Evolutionary conservation across 2,113 vertebrate species (phyloP).

Genomic region (Peromyscus leucopus): DNA sequence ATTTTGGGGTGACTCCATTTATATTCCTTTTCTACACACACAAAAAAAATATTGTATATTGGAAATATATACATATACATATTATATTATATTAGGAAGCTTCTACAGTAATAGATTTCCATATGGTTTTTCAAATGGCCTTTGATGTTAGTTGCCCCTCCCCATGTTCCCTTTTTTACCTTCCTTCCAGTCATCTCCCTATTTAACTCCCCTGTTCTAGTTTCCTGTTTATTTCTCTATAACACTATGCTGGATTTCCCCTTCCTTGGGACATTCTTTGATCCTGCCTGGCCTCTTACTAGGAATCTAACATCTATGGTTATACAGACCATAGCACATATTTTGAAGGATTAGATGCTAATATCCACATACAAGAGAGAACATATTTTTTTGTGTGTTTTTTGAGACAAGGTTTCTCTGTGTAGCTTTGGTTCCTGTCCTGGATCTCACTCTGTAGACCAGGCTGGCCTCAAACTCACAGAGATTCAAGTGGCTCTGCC

Average conservation of each 20-base stretch:
- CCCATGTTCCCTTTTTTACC: too few species aligned
- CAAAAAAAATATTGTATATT: neutral
- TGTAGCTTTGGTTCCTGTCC: too few species aligned
- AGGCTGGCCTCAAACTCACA: too few species aligned
- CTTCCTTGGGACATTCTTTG: neutral
- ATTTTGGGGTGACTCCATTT: neutral
- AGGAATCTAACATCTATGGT: neutral
- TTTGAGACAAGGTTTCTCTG: too few species aligned
- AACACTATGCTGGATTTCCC: neutral
- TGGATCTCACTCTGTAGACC: too few species aligned
- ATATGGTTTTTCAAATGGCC: neutral
- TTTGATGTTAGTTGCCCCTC: neutral
- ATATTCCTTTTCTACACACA: neutral
- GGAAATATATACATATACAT: too few species aligned
- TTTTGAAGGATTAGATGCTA: neutral
- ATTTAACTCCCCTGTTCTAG: neutral
- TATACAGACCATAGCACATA: fast-evolving
- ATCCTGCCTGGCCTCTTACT: too few species aligned
- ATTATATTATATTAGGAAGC: neutral
- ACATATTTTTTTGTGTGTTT: neutral
- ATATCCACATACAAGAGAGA: neutral
- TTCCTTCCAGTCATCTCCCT: neutral
- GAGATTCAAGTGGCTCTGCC: too few species aligned
- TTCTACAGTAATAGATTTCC: neutral
- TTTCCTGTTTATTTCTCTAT: neutral